These are phyloP conservation scores for Butorides virescens DNA, from an alignment of 2,113 vertebrate genomes.

Conservation along the genomic window DNA sequence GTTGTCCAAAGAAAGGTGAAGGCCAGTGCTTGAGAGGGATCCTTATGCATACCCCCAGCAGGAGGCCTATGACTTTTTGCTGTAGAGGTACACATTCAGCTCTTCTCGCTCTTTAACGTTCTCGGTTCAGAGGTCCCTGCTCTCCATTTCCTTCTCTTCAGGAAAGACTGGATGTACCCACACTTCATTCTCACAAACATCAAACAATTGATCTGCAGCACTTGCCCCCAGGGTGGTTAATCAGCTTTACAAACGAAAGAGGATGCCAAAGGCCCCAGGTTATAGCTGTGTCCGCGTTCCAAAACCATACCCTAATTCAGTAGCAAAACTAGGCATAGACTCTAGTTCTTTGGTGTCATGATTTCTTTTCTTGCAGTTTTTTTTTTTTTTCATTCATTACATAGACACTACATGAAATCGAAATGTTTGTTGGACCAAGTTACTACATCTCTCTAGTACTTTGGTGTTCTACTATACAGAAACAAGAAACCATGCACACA, in stretches of 20 bases:
- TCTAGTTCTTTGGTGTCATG: constrained; percentile 62
- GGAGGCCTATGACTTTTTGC: background rate
- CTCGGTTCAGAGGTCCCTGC: background rate
- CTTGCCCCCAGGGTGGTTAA: background rate
- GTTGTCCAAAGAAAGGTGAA: background rate
- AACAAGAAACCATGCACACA: constrained; percentile 65
- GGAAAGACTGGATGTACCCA: background rate
- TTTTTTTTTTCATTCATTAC: constrained; percentile 52
- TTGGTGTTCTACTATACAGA: constrained; percentile 57
- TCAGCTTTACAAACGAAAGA: background rate
- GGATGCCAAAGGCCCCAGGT: background rate
- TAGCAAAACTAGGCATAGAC: constrained; percentile 60
- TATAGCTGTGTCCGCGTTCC: background rate
- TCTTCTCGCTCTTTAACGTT: background rate
- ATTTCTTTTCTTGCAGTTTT: constrained; percentile 58
- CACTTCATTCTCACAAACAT: background rate
- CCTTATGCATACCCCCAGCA: background rate
- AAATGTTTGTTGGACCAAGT: constrained; percentile 67
- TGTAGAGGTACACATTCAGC: background rate
- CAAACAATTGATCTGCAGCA: background rate
- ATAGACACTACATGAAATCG: constrained; percentile 59
- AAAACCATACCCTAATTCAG: background rate
- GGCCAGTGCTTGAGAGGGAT: background rate
- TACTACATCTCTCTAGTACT: constrained; percentile 57
- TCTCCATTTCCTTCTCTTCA: background rate